Evolutionary conservation across 2,888 invertebrate genomes (phyloP), one percentile per base, ranked within the genome.

Genomic region (Drosophila rellima): DNA sequence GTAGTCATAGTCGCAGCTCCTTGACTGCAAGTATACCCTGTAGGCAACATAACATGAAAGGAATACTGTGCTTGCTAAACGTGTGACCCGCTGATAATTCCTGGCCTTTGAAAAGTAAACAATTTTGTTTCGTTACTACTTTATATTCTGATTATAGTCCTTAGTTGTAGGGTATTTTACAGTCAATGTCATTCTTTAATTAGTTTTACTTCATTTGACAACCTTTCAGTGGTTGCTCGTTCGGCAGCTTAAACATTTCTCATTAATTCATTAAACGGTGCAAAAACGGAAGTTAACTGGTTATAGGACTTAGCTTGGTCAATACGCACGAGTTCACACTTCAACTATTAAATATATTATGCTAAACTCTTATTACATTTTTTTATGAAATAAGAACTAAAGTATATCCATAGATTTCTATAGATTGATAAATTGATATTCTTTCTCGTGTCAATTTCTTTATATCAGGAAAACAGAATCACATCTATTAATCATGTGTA

Each of bases 221-320:
- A 35, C 23, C 6, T 31, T 40, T 33, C 18, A 51, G 15, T 59
- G 54, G 17, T 8, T 20, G 50, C 63, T 40, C 11, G 26, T 48
- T 66, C 44, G 33, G 48, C 31, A 39, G 68, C 68, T 50, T 68
- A 42, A 74, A 13, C 44, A 62, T 18, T 52, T 44, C 66, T 76
- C 71, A 74, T 77, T 73, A 82, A 80, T 70, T 82, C 67, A 73
- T 50, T 61, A 63, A 82, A 65, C 29, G 67, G 52, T 65, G 64
- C 54, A 48, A 78, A 76, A 76, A 65, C 67, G 70, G 72, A 81
- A 81, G 72, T 37, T 17, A 40, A 23, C 42, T 55, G 20, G 20
- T 31, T n/a, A 10, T 15, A 55, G 45, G 26, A 39, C 23, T 39
- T 47, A 2, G 45, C 48, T 39, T 64, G 39, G 15, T 39, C 15